Percentiles rank a stretch among this genome's conserved stretches.
Evolutionary conservation across 2,113 vertebrate genomes (phyloP).

Genomic region (Corythaixoides concolor): DNA sequence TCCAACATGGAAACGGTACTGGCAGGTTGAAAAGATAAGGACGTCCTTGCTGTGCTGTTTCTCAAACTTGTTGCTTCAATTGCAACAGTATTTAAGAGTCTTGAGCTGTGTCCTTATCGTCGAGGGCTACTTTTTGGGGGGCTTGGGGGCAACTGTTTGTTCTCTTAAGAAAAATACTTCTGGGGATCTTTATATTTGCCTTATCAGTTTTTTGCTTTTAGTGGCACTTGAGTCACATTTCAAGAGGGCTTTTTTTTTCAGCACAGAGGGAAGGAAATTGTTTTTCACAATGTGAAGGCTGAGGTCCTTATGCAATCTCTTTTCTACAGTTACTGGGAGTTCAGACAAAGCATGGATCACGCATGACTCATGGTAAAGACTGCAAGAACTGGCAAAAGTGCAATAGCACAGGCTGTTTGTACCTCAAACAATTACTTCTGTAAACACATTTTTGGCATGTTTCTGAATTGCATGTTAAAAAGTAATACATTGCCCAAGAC

Average conservation of each 20-base stretch:
- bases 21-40: not conserved
- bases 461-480: not conserved
- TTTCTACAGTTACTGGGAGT: constrained; percentile 24
- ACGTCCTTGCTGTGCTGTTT: not conserved
- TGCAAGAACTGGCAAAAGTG: constrained; percentile 43
- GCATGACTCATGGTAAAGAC: constrained; percentile 48
- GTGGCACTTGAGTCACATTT: not conserved
- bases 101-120: not conserved
- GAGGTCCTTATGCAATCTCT: constrained; percentile 34
- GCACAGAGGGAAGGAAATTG: not conserved
- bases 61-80: not conserved
- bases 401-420: constrained; percentile 39
- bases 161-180: not conserved
- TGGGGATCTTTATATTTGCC: not conserved
- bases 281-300: not conserved
- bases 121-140: not conserved
- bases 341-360: constrained; percentile 17
- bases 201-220: not conserved
- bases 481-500: not conserved
- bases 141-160: not conserved
- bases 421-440: constrained; percentile 43
- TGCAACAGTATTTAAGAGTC: not conserved
- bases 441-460: constrained; percentile 50
- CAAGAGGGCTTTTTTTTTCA: not conserved
- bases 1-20: constrained; percentile 40